A percentile compares a stretch with the other conserved stretches of the same genome.
Evolutionary conservation across 2,113 vertebrate genomes (phyloP).

Genomic region (Brachypodius melanocephalos): DNA sequence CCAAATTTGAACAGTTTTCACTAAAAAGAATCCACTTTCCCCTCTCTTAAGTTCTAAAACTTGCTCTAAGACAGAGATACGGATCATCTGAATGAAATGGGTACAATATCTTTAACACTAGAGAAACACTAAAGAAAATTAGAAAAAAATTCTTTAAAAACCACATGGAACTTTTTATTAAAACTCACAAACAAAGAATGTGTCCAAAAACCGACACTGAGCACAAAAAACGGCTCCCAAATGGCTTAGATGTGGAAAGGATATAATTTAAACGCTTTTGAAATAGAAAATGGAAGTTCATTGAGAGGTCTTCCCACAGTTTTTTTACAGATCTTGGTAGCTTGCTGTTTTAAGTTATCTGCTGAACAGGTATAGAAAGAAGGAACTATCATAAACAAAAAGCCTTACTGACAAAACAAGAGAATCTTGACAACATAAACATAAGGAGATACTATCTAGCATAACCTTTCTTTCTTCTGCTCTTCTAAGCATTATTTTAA

Average conservation of each 20-base stretch:
- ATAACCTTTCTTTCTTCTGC: neutral
- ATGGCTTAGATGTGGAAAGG: neutral
- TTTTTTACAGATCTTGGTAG: neutral
- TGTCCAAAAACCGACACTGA: neutral
- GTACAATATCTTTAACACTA: neutral
- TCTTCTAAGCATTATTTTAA: neutral
- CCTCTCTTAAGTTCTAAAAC: neutral
- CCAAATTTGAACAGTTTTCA: neutral
- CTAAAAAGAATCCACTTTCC: neutral
- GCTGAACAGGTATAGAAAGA: neutral
- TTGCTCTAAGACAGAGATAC: neutral
- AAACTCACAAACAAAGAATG: neutral
- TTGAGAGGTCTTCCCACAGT: neutral
- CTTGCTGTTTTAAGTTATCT: neutral
- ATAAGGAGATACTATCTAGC: neutral
- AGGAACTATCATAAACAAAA: neutral
- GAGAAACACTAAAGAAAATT: neutral
- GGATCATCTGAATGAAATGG: neutral
- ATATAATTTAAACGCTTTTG: neutral
- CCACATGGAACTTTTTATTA: neutral
- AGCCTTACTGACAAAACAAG: neutral
- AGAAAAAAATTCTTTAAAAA: neutral
- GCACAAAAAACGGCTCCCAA: neutral
- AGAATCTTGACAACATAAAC: neutral
- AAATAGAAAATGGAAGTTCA: neutral